Evolutionary conservation across 2,797 vertebrate species (phyloP), one percentile per base, ranked within the genome.

Genomic region (Typhlichthys eigenmanni): DNA sequence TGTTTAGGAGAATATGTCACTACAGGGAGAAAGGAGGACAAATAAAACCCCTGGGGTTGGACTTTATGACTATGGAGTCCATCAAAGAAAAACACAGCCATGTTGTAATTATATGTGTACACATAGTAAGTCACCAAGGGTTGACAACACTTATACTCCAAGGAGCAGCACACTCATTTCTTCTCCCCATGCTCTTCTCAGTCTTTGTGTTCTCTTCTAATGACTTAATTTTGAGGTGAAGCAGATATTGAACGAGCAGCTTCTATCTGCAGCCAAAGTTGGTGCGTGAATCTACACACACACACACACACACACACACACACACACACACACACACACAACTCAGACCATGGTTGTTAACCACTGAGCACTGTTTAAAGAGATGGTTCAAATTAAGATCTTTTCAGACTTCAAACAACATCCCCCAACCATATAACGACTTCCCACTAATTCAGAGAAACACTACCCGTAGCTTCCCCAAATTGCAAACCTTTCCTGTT

Each of bases 101-200:
- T 70, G 69, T 59, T 71, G 74, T 80, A 80, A 86, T 86, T 74
- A 82, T 71, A 47, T 32, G 46, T 13, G 71, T 16, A n/a, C 12
- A 12, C 46, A 71, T 68, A 72, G 11, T 79, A 82, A 81, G 63
- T 84, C 79, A 79, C 47, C 47, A 1, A 16, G 60, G 67, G 66
- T n/a, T 55, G 64, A 72, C 63, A 13, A 58, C 62, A 58, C 62
- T 78, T 75, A 55, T 73, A 13, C 50, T 60, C 65, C 62, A 55
- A 13, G 71, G 58, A 68, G 56, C 43, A 13, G 47, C 47, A 62
- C 45, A 47, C 43, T 65, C 47, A 1, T 57, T 62, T 24, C n/a
- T 61, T 1, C 3, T 51, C 55, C 38, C 47, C 64, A 1, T 55
- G 45, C 34, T 34, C 47, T 19, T 66, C 19, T 29, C 53, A 14